A percentile compares a stretch with the other conserved stretches of the same genome.
Evolutionary conservation across 1,140 invertebrate species (phyloP).

Genomic region (Sitodiplosis mosellana): DNA sequence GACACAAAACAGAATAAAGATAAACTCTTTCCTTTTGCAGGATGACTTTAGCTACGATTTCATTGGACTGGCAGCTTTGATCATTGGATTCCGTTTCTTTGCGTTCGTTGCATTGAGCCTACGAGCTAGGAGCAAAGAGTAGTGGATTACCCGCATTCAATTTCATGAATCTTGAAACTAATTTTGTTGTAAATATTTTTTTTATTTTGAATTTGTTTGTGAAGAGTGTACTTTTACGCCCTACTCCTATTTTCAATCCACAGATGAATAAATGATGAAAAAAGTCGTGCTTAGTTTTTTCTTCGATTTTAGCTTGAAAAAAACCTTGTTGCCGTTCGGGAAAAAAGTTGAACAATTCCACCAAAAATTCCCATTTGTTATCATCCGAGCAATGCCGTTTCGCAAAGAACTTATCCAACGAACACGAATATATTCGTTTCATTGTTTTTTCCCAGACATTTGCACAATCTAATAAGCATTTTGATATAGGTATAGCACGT

Average conservation of each 20-base stretch:
- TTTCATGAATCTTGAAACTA: not conserved
- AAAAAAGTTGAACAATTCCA: too few relatives aligned
- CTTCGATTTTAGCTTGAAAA: too few relatives aligned
- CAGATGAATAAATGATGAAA: not conserved
- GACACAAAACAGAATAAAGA: too few relatives aligned
- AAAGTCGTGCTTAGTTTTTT: too few relatives aligned
- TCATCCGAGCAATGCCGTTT: too few relatives aligned
- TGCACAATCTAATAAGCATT: too few relatives aligned
- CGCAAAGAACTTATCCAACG: too few relatives aligned
- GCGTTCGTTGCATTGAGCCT: slow-evolving; percentile 56
- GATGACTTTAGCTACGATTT: slow-evolving; percentile 54
- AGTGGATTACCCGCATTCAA: not conserved
- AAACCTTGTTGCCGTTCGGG: too few relatives aligned
- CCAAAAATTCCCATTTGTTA: too few relatives aligned
- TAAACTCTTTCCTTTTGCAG: slow-evolving; percentile 29
- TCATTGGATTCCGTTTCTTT: slow-evolving; percentile 54
- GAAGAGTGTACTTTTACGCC: not conserved
- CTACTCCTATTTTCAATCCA: not conserved
- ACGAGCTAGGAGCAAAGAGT: slow-evolving; percentile 32
- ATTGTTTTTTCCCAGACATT: too few relatives aligned
- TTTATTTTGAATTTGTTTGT: not conserved
- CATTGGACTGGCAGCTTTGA: slow-evolving; percentile 43
- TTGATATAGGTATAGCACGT: too few relatives aligned
- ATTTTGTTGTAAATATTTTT: not conserved
- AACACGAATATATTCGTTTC: too few relatives aligned